Evolutionary conservation across 2,113 vertebrate species (phyloP), one percentile per base, ranked within the genome.

Genomic region (Salminus brasiliensis): DNA sequence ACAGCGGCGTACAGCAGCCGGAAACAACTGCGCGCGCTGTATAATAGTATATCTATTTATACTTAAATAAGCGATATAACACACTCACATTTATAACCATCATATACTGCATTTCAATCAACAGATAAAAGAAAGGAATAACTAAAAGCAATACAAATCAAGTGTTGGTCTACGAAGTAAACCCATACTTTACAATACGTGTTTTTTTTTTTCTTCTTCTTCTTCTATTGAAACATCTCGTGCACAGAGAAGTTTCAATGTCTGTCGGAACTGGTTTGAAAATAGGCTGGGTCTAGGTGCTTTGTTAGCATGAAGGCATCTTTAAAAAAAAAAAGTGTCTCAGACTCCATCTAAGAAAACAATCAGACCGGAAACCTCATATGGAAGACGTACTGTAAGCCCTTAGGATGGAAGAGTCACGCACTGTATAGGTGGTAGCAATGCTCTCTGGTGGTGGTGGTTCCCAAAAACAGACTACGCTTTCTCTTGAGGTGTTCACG

Each of bases 171-270:
- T 76, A 82, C 70, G 27, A 74, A 75, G 80, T 83, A 76, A 88
- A 87, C 89, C 80, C 76, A 87, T 70, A 66, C 47, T 83, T 76
- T 63, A 87, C 81, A 75, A 84, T 83, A 84, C 81, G 79, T 45
- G 83, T 63, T 41, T 36, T 78, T 47, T 53, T 70, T 52, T 62
- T 21, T 49, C 32, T 84, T 71, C 55, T 39, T 60, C n/a, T n/a
- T n/a, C n/a, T n/a, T n/a, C n/a, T 62, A 86, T 87, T 82, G 83
- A 92, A 84, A 84, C 81, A 7, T 85, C 89, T 88, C 89, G 45
- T 90, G 89, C 91, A 92, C 90, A 86, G 89, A 91, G 85, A 89
- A 10, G 71, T 79, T 84, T 89, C 85, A 83, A 89, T 81, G 53
- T 85, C 72, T 84, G 85, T 87, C 80, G 78, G 86, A 79, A 85